Evolutionary conservation across 2,113 vertebrate genomes (phyloP), one percentile per base, ranked within the genome.

Genomic region (Taxidea taxus): DNA sequence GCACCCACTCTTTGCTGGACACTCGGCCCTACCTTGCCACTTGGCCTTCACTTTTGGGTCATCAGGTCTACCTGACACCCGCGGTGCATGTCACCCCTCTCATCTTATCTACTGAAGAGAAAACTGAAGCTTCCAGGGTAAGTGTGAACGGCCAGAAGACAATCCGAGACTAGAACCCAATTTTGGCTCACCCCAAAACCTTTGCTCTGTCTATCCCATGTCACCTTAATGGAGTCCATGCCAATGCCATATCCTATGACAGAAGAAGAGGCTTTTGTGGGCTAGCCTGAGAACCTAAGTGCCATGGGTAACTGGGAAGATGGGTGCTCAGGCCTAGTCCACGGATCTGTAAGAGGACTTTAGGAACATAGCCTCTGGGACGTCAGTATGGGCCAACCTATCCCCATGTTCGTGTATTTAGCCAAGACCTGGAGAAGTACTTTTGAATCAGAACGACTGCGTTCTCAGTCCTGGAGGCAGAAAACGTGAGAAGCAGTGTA

Each of bases 71-170:
- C 4, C 51, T n/a, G 0, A 14, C 37, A 34, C 21, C 5, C 31
- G 4, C 14, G 27, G n/a, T 23, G 8, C 7, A 15, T 6, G 27
- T 29, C 83, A 37, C 4, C 20, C 1, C 15, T 62, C 66, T 80
- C 47, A 18, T 42, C 49, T 87, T 23, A 70, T 31, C 37, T 49
- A 0, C 13, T 31, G 7, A 47, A 34, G 27, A 90, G 47, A 49
- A 78, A 54, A 86, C 0, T 4, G 6, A 80, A 94, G 66, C 14
- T 83, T 60, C 66, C 13, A 42, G 51, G 29, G 7, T 10, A 51
- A 42, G 20, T 54, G 15, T 11, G 27, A 94, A 60, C 87, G 37
- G 16, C n/a, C 60, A 64, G 91, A 96, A 83, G 70, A 89, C 34
- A 20, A 37, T 27, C 23, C 94, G 51, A 39, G n/a, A 74, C 44